Conservation (phyloP, 92 coral and sea anemone species). For the Umimayanthus chanpuru region DNA sequence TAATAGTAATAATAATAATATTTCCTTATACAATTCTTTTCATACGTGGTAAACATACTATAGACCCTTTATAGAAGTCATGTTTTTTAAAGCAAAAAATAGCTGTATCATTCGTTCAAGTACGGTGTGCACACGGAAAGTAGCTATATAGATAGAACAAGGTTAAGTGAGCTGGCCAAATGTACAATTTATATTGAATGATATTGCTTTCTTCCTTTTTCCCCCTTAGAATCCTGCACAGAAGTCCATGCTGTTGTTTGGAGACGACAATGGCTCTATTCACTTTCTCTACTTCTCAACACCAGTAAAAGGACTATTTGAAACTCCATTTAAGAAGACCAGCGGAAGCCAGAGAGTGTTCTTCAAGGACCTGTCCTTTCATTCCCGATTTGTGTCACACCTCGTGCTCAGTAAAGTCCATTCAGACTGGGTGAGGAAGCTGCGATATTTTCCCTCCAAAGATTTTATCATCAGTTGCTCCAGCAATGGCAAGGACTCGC, state of each 20-base stretch:
- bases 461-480: conserved; percentile 92
- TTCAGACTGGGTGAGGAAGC: conserved; percentile 92
- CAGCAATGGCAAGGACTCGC: conserved; percentile 78
- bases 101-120: too few relatives aligned
- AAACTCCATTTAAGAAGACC: conserved; percentile 91
- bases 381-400: conserved; percentile 76
- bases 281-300: conserved; percentile 73
- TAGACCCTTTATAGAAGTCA: too few relatives aligned
- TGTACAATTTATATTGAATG: neutral
- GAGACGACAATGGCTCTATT: conserved; percentile 90
- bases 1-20: too few relatives aligned
- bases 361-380: conserved; percentile 76
- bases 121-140: neutral
- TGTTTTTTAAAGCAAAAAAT: too few relatives aligned
- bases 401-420: conserved; percentile 74
- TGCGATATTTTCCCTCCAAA: conserved; percentile 74
- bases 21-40: too few relatives aligned
- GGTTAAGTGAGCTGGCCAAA: neutral
- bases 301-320: conserved; percentile 91
- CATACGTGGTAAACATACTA: too few relatives aligned
- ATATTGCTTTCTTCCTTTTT: neutral
- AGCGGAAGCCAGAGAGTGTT: conserved; percentile 87
- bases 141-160: neutral
- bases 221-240: conserved; percentile 63
- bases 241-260: conserved; percentile 81